Conservation (phyloP, 2,888 invertebrate genomes). For the Spodoptera exigua region DNA sequence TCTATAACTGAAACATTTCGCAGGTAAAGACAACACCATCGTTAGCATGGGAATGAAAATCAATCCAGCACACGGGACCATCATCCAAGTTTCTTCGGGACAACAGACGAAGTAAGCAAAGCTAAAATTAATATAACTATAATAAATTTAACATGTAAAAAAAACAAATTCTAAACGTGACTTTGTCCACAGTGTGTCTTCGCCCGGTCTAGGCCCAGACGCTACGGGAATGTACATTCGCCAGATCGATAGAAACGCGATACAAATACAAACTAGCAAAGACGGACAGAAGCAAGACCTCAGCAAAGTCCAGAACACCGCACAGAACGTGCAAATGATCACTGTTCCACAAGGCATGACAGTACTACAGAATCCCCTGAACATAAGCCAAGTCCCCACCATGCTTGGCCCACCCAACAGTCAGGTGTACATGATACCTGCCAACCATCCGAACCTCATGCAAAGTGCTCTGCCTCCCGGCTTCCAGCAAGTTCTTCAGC, state of each 20-base stretch:
- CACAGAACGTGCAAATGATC: constrained; percentile 86
- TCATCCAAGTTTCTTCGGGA: constrained; percentile 85
- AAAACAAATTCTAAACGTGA: too few species aligned
- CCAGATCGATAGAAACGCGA: constrained; percentile 82
- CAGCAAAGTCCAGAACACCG: constrained; percentile 77
- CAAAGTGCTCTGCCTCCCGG: constrained; percentile 77
- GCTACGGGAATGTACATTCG: constrained; percentile 84
- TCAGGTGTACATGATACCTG: constrained; percentile 86
- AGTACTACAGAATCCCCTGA: constrained; percentile 82
- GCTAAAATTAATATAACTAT: background rate
- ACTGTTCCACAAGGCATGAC: constrained; percentile 86
- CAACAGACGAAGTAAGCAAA: constrained; percentile 83
- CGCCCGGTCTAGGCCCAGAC: constrained; percentile 76
- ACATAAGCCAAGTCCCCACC: constrained; percentile 81
- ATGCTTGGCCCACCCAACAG: constrained; percentile 82
- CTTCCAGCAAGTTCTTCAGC: constrained; percentile 79
- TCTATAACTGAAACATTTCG: constrained; percentile 26
- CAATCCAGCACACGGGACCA: constrained; percentile 84
- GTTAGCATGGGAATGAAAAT: constrained; percentile 88
- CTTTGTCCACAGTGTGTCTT: constrained; percentile 73
- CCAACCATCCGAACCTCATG: constrained; percentile 79
- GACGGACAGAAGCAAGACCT: constrained; percentile 82
- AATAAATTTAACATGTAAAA: too few species aligned
- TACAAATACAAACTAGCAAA: constrained; percentile 82
- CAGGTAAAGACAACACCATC: constrained; percentile 84